These are phyloP conservation scores for Astur gentilis DNA, from an alignment of 2,113 vertebrate genomes.

Conservation along the genomic window DNA sequence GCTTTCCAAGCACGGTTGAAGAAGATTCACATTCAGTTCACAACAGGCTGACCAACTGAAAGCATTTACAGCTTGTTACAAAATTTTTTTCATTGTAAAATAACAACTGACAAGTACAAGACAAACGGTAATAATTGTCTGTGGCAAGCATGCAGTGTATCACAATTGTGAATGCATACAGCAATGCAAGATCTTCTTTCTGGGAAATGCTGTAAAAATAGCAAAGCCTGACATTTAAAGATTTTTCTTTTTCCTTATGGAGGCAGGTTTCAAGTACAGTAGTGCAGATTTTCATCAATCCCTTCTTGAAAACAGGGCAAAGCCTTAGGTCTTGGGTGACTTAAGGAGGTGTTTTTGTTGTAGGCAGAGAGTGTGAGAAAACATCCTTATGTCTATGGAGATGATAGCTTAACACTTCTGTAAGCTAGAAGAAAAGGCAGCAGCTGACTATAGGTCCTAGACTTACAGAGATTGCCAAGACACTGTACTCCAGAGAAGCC, in stretches of 20 bases:
- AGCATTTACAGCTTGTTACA: neutral
- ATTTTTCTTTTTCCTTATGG: neutral
- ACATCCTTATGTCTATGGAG: neutral
- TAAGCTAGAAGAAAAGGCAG: neutral
- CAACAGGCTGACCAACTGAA: neutral
- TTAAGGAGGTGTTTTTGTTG: neutral
- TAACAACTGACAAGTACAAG: neutral
- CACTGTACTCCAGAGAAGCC: neutral
- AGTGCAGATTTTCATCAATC: neutral
- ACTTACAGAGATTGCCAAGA: neutral
- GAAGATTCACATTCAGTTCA: neutral
- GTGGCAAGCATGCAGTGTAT: rapidly evolving
- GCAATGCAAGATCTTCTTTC: neutral
- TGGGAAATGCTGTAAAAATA: neutral
- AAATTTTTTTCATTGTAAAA: neutral
- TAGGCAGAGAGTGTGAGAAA: neutral
- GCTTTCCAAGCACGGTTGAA: neutral
- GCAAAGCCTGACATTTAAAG: neutral
- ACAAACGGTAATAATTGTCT: neutral
- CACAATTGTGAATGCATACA: rapidly evolving
- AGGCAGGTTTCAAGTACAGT: neutral
- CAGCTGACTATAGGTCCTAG: neutral
- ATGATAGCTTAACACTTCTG: neutral
- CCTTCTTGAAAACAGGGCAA: neutral
- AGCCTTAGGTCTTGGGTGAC: neutral